Conservation (phyloP, 2,113 vertebrate genomes). For the Collichthys lucidus region DNA sequence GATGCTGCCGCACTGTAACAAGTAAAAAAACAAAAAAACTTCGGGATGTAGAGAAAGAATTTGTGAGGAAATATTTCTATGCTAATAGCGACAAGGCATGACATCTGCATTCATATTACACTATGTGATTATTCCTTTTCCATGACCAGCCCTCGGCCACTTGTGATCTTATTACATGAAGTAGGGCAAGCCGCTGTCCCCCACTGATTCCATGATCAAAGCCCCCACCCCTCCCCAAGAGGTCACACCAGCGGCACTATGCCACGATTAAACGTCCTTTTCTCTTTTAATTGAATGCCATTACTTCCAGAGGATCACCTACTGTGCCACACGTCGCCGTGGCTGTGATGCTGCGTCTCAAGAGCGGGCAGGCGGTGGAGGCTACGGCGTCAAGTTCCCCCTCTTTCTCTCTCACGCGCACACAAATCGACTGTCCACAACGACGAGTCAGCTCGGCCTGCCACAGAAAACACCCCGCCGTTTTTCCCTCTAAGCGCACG, state of each 20-base stretch:
- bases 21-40: not conserved
- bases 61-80: not conserved
- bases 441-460: constrained; percentile 52
- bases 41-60: not conserved
- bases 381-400: constrained; percentile 21
- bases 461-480: constrained; percentile 52
- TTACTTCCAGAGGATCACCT: constrained; percentile 70
- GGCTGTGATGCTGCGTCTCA: constrained; percentile 49
- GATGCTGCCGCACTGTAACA: not conserved
- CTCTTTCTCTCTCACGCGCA: constrained; percentile 6
- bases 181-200: constrained; percentile 44
- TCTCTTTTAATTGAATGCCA: constrained; percentile 72
- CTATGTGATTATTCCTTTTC: constrained; percentile 51
- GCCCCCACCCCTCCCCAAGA: constrained; percentile 28
- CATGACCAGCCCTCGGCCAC: constrained; percentile 39
- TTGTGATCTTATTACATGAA: constrained; percentile 68
- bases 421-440: constrained; percentile 38
- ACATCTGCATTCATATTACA: constrained; percentile 34
- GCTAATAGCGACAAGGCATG: not conserved
- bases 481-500: constrained; percentile 48
- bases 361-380: constrained; percentile 41
- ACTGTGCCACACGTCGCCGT: constrained; percentile 43
- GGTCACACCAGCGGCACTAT: constrained; percentile 33
- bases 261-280: constrained; percentile 66
- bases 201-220: constrained; percentile 55